phyloP scores from a whole-genome alignment of 2,888 invertebrate genomes.

The Endotricha flammealis region DNA sequence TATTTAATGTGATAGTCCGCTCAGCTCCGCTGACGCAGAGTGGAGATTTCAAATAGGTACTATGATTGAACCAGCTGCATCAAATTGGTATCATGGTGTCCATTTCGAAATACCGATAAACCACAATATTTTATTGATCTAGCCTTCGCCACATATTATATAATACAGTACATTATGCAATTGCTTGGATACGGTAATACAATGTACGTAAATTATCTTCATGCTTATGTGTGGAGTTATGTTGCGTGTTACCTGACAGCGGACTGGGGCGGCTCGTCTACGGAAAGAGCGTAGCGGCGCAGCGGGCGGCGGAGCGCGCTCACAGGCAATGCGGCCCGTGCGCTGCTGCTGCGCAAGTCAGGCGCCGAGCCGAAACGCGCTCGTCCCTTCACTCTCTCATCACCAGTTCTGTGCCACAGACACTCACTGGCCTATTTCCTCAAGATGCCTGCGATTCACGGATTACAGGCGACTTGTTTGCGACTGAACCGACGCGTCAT shows the following conservation, averaged over 20 bases:
- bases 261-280: conserved; percentile 83
- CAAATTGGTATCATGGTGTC: too few relatives aligned
- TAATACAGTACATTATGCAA: too few relatives aligned
- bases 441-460: conserved; percentile 22
- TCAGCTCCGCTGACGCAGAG: too few relatives aligned
- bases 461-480: conserved; percentile 17
- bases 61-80: too few relatives aligned
- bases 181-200: too few relatives aligned
- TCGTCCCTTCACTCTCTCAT: conserved; percentile 45
- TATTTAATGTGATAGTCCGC: too few relatives aligned
- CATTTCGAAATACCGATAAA: too few relatives aligned
- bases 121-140: too few relatives aligned
- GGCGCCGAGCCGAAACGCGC: conserved; percentile 80
- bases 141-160: too few relatives aligned
- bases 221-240: conserved; percentile 7
- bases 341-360: conserved; percentile 67
- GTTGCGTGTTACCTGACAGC: conserved; percentile 54
- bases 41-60: too few relatives aligned
- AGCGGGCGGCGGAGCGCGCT: conserved; percentile 71
- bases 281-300: conserved; percentile 88
- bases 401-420: conserved; percentile 51
- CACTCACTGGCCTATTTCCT: conserved; percentile 38
- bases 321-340: conserved; percentile 52
- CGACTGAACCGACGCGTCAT: neutral
- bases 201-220: too few relatives aligned